phyloP scores from a whole-genome alignment of 2,888 invertebrate genomes.

The Aporophyla lueneburgensis region DNA sequence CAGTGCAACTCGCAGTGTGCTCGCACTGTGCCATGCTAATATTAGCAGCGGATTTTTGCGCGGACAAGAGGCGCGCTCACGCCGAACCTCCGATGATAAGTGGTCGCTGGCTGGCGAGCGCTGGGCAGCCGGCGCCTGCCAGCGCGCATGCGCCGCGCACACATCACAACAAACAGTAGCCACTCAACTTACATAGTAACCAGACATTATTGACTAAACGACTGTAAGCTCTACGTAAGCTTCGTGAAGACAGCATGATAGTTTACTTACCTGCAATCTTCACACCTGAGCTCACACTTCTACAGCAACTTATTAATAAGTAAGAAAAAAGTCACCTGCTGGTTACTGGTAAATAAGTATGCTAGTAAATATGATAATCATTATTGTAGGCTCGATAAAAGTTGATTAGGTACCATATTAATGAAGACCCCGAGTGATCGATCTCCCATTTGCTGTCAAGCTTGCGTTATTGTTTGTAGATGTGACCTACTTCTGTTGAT shows the following conservation, averaged over 20 bases:
- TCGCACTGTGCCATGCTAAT: slow-evolving; percentile 78
- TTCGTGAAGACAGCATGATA: slow-evolving; percentile 37
- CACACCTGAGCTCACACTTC: slow-evolving; percentile 6
- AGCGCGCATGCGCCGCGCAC: slow-evolving; percentile 79
- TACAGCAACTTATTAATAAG: background rate
- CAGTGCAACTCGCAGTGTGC: slow-evolving; percentile 44
- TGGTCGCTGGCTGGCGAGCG: slow-evolving; percentile 69
- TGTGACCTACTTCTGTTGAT: background rate
- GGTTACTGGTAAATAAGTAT: background rate
- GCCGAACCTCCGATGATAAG: slow-evolving; percentile 76
- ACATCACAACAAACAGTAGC: slow-evolving; percentile 79
- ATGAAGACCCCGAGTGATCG: background rate
- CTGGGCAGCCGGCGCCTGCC: slow-evolving; percentile 57
- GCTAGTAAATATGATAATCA: background rate
- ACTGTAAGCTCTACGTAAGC: slow-evolving; percentile 60
- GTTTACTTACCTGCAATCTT: slow-evolving; percentile 25
- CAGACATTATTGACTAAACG: slow-evolving; percentile 81
- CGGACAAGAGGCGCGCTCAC: slow-evolving; percentile 74
- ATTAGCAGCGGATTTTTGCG: slow-evolving; percentile 79
- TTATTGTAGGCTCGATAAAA: background rate
- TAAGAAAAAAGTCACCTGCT: background rate
- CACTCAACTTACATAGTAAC: slow-evolving; percentile 66
- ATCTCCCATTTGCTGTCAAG: background rate
- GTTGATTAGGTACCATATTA: background rate
- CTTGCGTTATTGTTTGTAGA: background rate